A percentile compares a stretch with the other conserved stretches of the same genome.
Evolutionary conservation across 2,888 invertebrate genomes (phyloP).

Genomic region (Amphipyra tragopoginis): DNA sequence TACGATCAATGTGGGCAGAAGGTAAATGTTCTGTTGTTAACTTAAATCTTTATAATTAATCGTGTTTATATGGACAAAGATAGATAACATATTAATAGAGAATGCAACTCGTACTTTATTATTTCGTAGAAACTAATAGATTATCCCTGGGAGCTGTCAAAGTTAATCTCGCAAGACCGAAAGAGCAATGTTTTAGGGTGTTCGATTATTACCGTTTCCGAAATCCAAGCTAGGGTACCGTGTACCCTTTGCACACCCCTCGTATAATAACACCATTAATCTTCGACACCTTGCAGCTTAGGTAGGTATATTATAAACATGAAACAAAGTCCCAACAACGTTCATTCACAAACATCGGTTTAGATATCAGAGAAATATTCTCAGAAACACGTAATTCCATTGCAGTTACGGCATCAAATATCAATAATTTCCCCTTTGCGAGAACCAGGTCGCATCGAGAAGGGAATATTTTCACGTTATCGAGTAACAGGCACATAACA

Average conservation of each 20-base stretch:
- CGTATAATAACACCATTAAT: constrained; percentile 37
- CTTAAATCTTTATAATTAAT: not conserved
- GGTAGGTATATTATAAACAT: constrained; percentile 4
- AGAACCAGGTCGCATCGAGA: constrained; percentile 44
- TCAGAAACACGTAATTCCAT: constrained; percentile 28
- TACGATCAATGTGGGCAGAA: constrained; percentile 21
- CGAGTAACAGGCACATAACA: constrained; percentile 5
- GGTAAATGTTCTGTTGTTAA: not conserved
- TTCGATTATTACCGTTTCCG: constrained; percentile 36
- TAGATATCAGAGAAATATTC: constrained; percentile 10
- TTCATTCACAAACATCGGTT: constrained; percentile 4
- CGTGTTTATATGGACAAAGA: too few species aligned
- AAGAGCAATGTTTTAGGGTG: constrained; percentile 17
- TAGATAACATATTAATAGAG: too few species aligned
- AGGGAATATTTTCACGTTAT: constrained; percentile 48
- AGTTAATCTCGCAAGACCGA: constrained; percentile 3
- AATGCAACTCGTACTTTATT: too few species aligned
- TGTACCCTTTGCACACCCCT: constrained; percentile 24
- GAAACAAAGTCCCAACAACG: constrained; percentile 1
- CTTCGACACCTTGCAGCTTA: constrained; percentile 14
- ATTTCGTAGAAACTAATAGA: not conserved
- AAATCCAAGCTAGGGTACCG: constrained; percentile 19
- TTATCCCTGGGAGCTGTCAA: constrained; percentile 1
- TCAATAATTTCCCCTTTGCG: constrained; percentile 40
- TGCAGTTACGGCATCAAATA: constrained; percentile 42